Evolutionary conservation across 30 jellyfish, hydroid and myxozoan species (phyloP), one percentile per base, ranked within the genome.

Genomic region (Rhopilema esculentum): DNA sequence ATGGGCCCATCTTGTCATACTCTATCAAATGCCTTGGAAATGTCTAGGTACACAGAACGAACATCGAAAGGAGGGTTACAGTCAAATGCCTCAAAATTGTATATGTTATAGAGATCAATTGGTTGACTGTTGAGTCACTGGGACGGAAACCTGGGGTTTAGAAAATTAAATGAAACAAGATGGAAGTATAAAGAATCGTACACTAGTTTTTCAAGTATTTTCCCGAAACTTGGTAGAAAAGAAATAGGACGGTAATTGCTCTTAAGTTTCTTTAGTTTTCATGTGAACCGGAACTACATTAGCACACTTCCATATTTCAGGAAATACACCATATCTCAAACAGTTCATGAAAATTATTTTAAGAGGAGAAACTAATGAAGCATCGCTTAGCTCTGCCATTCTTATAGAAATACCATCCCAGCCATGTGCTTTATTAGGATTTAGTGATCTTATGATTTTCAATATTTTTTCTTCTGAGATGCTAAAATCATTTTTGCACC

Each of bases 371-470:
- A 83, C 29, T 66, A 83, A 26, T 26, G 88, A 61, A 70, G 73
- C 57, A 85, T 73, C 83, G 51, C 93, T 66, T 49, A 85, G 25
- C 32, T 85, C 53, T 73, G 73, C 63, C 93, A 49, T 85, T 57
- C 28, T 73, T 8, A 71, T 57, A 25, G 93, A 74, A 23, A 71
- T 85, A 27, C 82, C 90, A 33, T 75, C 91, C 83, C 90, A 30
- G 19, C 95, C 95, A 74, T 86, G 91, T 32, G 91, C 95, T 73
- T 86, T 86, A 76, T 86, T 74, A 29, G 89, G 76, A 76, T 86
- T 86, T 0, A 86, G 75, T 64, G 67, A 62, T 24, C 84, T 75
- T 1, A 86, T 75, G 40, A 49, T 62, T 53, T 75, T 77, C 66
- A 76, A 75, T 23, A 74, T 25, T 33, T 75, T 76, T 51, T 77